These are phyloP conservation scores for Ataeniobius toweri DNA, from an alignment of 2,797 vertebrate species.

Conservation along the genomic window DNA sequence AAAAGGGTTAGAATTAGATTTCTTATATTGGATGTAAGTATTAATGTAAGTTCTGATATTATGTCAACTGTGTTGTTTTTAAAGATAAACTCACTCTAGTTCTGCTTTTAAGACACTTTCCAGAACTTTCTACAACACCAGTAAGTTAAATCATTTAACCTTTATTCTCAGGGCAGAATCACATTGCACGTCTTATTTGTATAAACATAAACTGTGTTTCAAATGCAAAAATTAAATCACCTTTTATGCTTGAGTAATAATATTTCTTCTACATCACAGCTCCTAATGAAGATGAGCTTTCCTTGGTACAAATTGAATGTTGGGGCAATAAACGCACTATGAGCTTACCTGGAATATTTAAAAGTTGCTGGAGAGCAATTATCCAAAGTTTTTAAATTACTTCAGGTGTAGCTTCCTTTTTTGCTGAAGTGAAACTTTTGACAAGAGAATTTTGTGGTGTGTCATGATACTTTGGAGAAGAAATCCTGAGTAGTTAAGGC, in stretches of 20 bases:
- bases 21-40: neutral
- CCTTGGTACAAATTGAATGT: neutral
- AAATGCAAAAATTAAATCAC: neutral
- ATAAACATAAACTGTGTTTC: neutral
- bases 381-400: neutral
- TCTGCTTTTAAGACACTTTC: neutral
- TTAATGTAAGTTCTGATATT: neutral
- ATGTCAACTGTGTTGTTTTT: neutral
- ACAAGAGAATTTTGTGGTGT: neutral
- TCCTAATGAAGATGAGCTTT: neutral
- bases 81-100: neutral
- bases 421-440: neutral
- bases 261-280: neutral
- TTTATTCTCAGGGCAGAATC: too few relatives aligned
- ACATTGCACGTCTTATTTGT: neutral
- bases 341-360: neutral
- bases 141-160: neutral
- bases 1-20: neutral
- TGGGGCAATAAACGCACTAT: neutral
- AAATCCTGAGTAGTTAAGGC: neutral
- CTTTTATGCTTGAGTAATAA: neutral
- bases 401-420: neutral
- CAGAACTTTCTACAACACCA: neutral
- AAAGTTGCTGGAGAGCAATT: neutral
- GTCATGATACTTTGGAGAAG: neutral